phyloP scores from a whole-genome alignment of 1,140 invertebrate genomes.

The Neodiprion virginianus region DNA sequence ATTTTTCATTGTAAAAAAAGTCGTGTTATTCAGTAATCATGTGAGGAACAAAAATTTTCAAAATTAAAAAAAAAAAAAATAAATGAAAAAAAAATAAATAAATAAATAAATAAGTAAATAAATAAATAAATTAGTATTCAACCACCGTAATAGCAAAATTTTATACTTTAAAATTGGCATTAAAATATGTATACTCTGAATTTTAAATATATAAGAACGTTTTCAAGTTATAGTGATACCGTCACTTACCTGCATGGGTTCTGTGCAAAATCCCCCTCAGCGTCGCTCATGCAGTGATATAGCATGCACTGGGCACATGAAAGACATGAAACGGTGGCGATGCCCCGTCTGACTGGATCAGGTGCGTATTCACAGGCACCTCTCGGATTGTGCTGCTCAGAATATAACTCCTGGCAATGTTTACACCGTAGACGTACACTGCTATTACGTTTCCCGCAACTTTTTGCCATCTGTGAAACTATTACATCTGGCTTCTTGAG shows the following conservation, averaged over 20 bases:
- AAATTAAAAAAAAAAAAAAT: background rate
- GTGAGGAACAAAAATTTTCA: too few relatives aligned
- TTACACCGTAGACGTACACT: constrained; percentile 58
- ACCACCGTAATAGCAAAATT: constrained; percentile 17
- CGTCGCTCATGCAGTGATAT: constrained; percentile 91
- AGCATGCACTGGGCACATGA: constrained; percentile 86
- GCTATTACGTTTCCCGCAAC: constrained; percentile 44
- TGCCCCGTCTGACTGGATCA: constrained; percentile 80
- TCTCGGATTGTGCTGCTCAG: constrained; percentile 79
- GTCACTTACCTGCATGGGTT: constrained; percentile 73
- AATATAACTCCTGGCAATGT: constrained; percentile 77
- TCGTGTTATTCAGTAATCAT: too few relatives aligned
- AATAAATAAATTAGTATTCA: constrained; percentile 4
- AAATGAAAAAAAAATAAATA: too few relatives aligned
- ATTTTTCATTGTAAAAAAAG: background rate
- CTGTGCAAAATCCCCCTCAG: constrained; percentile 79
- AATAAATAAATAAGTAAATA: background rate
- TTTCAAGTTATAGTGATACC: background rate
- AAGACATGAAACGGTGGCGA: constrained; percentile 85
- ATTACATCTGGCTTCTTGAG: constrained; percentile 68
- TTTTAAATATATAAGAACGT: constrained; percentile 1
- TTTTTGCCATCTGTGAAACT: constrained; percentile 57
- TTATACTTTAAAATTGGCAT: constrained; percentile 16
- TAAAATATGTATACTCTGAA: background rate
- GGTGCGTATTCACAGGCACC: constrained; percentile 90